These are phyloP conservation scores for Rhyacichthys aspro DNA, from an alignment of 2,797 vertebrate species.

Conservation along the genomic window DNA sequence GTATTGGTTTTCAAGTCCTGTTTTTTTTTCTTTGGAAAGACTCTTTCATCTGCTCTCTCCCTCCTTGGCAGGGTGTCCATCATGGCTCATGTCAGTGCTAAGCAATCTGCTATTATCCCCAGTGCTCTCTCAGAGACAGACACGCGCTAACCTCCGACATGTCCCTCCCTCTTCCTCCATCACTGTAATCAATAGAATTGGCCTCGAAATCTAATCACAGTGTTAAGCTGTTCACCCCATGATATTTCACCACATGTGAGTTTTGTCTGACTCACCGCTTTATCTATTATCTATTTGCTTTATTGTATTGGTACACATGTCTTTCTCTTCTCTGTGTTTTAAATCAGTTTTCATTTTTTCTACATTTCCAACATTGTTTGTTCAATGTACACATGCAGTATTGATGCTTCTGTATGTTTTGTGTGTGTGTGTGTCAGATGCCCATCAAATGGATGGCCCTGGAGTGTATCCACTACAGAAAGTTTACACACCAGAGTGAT, in stretches of 20 bases:
- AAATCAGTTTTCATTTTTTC: too few relatives aligned
- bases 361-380: background rate
- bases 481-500: constrained; percentile 98
- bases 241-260: constrained; percentile 10
- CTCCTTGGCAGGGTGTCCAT: constrained; percentile 21
- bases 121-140: constrained; percentile 33
- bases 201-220: constrained; percentile 59
- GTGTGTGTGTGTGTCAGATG: constrained; percentile 88
- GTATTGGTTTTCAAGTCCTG: constrained; percentile 43
- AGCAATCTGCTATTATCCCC: constrained; percentile 35
- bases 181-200: constrained; percentile 53
- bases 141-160: constrained; percentile 27
- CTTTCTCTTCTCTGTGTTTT: background rate
- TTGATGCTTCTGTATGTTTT: constrained; percentile 7
- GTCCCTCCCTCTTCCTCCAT: constrained; percentile 18
- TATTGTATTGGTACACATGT: background rate
- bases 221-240: constrained; percentile 42
- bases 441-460: constrained; percentile 99
- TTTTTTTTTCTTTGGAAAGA: constrained; percentile 20
- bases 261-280: background rate
- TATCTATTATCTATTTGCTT: background rate
- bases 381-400: background rate
- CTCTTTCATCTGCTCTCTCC: constrained; percentile 19
- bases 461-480: constrained; percentile 98
- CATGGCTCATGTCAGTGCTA: constrained; percentile 26